These are phyloP conservation scores for Hymenochirus boettgeri DNA, from an alignment of 2,113 vertebrate species.

Conservation along the genomic window DNA sequence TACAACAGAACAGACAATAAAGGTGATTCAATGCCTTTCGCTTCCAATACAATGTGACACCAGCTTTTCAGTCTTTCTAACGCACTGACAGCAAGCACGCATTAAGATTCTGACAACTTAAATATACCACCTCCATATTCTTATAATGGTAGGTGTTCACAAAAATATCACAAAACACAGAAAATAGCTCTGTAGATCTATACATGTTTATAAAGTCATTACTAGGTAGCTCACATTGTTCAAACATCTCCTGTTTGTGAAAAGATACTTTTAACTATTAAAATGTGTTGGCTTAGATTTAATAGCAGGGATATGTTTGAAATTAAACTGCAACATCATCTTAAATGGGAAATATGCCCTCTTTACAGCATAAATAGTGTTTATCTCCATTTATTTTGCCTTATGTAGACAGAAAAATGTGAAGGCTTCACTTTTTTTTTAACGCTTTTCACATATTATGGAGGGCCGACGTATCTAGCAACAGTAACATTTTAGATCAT, in stretches of 20 bases:
- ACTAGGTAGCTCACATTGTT: neutral
- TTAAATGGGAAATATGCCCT: neutral
- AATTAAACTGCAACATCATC: neutral
- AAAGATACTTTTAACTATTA: neutral
- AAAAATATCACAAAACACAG: conserved; percentile 30
- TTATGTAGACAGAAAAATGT: too few species aligned
- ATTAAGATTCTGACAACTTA: conserved; percentile 39
- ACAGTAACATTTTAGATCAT: too few species aligned
- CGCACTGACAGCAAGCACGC: conserved; percentile 19
- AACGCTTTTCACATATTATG: too few species aligned
- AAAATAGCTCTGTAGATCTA: conserved; percentile 18
- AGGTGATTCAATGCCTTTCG: conserved; percentile 30
- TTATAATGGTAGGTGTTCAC: conserved; percentile 31
- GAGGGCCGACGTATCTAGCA: too few species aligned
- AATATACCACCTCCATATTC: conserved; percentile 38
- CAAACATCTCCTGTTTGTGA: neutral
- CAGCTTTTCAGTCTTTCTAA: conserved; percentile 32
- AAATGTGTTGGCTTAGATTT: neutral
- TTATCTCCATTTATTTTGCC: neutral
- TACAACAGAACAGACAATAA: conserved; percentile 33
- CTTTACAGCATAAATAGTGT: neutral
- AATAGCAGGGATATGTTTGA: neutral
- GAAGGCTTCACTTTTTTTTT: too few species aligned
- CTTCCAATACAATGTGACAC: conserved; percentile 38
- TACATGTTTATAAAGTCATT: conserved; percentile 7